phyloP scores from a whole-genome alignment of 1,140 invertebrate genomes.

The Cherax destructor region DNA sequence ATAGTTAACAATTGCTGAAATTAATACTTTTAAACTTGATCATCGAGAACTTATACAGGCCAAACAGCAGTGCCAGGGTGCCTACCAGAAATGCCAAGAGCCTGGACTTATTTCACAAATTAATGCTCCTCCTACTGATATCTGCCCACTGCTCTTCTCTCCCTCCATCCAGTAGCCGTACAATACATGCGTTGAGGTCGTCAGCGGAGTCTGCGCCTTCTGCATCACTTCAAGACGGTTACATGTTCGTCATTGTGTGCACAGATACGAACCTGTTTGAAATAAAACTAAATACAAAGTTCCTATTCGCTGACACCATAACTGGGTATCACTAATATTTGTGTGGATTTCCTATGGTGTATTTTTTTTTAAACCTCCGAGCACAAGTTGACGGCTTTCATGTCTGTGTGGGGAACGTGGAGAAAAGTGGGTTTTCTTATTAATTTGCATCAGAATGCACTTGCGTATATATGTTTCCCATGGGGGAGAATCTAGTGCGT shows the following conservation, averaged over 20 bases:
- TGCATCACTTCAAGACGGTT: conserved; percentile 24
- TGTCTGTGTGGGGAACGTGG: conserved; percentile 32
- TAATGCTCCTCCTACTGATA: neutral
- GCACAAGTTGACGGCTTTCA: conserved; percentile 49
- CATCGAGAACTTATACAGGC: neutral
- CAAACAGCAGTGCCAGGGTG: neutral
- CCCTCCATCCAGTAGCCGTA: conserved; percentile 13
- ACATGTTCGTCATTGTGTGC: neutral
- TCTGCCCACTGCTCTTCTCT: conserved; percentile 21
- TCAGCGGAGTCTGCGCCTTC: conserved; percentile 35
- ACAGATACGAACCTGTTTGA: conserved; percentile 33
- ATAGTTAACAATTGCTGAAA: too few relatives aligned
- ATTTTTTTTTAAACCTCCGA: conserved; percentile 6
- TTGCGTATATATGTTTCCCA: conserved; percentile 34
- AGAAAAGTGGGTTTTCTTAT: conserved; percentile 7
- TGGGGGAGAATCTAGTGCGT: conserved; percentile 31
- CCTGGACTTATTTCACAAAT: neutral
- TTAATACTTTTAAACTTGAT: neutral
- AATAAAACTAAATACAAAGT: conserved; percentile 36
- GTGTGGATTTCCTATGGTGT: conserved; percentile 18
- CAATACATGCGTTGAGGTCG: conserved; percentile 7
- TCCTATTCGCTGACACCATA: conserved; percentile 52
- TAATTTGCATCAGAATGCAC: conserved; percentile 26
- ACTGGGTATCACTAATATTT: conserved; percentile 35
- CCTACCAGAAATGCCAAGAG: conserved; percentile 8